Evolutionary conservation across 2,888 invertebrate genomes (phyloP).

Genomic region (Perizoma affinitatum): DNA sequence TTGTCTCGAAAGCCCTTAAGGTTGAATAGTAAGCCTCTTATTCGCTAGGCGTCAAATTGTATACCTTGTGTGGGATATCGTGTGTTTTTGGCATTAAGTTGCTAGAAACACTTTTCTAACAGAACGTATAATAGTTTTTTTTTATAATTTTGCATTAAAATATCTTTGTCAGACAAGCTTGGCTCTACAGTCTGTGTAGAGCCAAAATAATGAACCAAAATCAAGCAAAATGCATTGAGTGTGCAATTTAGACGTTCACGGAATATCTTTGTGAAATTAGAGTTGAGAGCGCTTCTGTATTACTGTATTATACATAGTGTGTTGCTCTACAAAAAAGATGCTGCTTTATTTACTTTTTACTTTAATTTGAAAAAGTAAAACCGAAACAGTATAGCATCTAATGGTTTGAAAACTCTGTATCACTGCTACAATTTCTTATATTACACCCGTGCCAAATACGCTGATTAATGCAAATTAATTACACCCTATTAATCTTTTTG

Average conservation of each 20-base stretch:
- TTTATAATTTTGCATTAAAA: no score
- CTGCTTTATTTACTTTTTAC: neutral
- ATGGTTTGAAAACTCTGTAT: no score
- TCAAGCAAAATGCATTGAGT: slow-evolving; percentile 32
- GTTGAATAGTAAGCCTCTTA: no score
- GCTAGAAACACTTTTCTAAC: no score
- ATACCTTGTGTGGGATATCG: neutral
- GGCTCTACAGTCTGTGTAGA: no score
- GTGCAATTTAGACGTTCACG: slow-evolving; percentile 28
- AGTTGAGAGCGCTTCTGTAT: slow-evolving; percentile 20
- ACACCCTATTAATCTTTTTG: neutral
- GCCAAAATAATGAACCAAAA: slow-evolving; percentile 19
- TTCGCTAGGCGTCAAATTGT: neutral
- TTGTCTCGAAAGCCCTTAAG: slow-evolving; percentile 5
- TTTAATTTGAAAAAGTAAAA: no score
- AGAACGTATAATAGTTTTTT: no score
- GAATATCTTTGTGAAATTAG: slow-evolving; percentile 38
- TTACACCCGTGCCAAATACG: no score
- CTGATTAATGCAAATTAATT: no score
- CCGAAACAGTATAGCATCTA: no score
- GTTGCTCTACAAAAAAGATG: neutral
- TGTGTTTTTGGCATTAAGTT: neutral
- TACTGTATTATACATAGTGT: slow-evolving; percentile 10
- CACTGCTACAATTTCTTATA: no score
- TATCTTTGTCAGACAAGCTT: no score